phyloP scores from a whole-genome alignment of 1,140 invertebrate genomes.

The Bursaphelenchus mucronatus region DNA sequence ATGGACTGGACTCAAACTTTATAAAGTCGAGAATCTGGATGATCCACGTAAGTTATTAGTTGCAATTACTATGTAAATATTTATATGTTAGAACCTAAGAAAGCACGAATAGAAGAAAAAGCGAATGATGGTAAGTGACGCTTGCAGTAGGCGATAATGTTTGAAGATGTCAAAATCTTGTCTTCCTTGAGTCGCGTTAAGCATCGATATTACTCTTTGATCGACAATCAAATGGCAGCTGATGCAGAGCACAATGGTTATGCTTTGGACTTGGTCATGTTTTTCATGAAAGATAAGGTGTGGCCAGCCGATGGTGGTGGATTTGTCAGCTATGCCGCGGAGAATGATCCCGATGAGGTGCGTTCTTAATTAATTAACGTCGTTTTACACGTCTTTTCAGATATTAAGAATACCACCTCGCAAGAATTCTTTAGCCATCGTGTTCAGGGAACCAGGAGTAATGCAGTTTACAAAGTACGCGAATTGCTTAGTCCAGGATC shows the following conservation, averaged over 20 bases:
- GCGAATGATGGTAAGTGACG: slow-evolving; percentile 4
- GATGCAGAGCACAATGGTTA: slow-evolving; percentile 43
- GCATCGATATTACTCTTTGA: slow-evolving; percentile 41
- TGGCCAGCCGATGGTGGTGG: slow-evolving; percentile 38
- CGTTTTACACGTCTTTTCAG: slow-evolving; percentile 26
- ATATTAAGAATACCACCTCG: slow-evolving; percentile 36
- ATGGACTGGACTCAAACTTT: slow-evolving; percentile 45
- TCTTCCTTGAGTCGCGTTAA: slow-evolving; percentile 31
- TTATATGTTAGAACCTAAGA: background rate
- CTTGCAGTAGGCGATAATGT: background rate
- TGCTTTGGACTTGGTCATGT: slow-evolving; percentile 40
- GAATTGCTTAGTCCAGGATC: slow-evolving; percentile 28
- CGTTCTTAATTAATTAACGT: background rate
- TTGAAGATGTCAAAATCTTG: slow-evolving; percentile 38
- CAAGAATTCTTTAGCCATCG: slow-evolving; percentile 30
- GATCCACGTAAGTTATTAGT: slow-evolving; percentile 3
- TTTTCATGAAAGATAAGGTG: slow-evolving; percentile 28
- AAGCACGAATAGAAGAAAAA: slow-evolving; percentile 12
- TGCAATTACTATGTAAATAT: background rate
- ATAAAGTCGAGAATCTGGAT: slow-evolving; percentile 16
- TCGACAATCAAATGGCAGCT: slow-evolving; percentile 32
- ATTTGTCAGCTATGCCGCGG: slow-evolving; percentile 39
- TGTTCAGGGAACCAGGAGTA: slow-evolving; percentile 50
- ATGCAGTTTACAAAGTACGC: slow-evolving; percentile 48
- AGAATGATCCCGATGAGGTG: slow-evolving; percentile 38